A percentile compares a stretch with the other conserved stretches of the same genome.
Evolutionary conservation across 2,888 invertebrate species (phyloP).

Genomic region (Drepanosiphum platanoidis): DNA sequence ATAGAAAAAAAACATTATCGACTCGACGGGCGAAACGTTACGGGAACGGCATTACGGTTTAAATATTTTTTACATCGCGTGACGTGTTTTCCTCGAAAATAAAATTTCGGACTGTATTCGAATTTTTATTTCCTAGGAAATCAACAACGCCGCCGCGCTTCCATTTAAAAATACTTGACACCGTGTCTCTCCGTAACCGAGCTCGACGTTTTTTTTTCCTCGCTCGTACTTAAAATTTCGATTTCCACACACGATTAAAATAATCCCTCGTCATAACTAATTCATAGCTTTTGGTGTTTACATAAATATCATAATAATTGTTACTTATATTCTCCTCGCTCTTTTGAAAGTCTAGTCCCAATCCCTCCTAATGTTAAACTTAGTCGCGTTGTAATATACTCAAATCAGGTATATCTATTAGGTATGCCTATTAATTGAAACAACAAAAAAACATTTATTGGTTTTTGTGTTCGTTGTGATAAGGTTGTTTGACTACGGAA

Average conservation of each 20-base stretch:
- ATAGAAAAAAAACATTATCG: background rate
- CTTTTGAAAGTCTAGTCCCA: background rate
- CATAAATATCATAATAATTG: too few species aligned
- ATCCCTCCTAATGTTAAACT: background rate
- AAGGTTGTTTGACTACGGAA: slow-evolving; percentile 24
- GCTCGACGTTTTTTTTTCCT: background rate
- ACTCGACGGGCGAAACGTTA: background rate
- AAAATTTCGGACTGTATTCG: background rate
- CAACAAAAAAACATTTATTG: background rate
- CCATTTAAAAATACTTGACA: slow-evolving; percentile 19
- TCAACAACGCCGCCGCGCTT: too few species aligned
- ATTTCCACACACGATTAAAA: background rate
- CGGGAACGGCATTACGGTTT: background rate
- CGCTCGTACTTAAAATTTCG: background rate
- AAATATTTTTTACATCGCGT: background rate
- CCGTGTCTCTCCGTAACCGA: background rate
- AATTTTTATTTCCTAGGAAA: slow-evolving; percentile 12
- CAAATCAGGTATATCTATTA: too few species aligned
- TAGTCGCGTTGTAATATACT: background rate
- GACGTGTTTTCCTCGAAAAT: background rate
- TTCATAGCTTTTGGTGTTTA: background rate
- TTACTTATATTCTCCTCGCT: too few species aligned
- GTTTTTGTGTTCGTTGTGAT: slow-evolving; percentile 46
- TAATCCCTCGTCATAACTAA: background rate
- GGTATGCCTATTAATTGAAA: slow-evolving; percentile 6